Base-by-base conservation (phyloP, 2,113 vertebrate species). In the Hemibagrus wyckioides region DNA sequence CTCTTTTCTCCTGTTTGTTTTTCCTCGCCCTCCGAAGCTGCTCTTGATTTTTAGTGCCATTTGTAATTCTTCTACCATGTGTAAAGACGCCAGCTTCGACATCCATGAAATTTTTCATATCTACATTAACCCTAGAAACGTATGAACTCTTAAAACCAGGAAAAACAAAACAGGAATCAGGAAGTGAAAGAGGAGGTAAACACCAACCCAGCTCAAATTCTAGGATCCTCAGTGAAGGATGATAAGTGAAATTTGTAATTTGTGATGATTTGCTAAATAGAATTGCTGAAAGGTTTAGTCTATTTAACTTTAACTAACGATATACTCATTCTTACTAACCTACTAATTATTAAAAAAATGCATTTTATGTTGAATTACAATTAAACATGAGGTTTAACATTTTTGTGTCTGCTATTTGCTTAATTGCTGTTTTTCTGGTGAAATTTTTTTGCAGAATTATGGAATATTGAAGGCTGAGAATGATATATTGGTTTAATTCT, bases 11-110 rank as follows among this genome's bases (percentile, higher is more conserved):
- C 65, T 77, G 82, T 88, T 65, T 82, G 80, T 84, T 81, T 71
- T 85, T 90, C 91, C 85, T 89, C 89, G 89, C 90, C n/a, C 92
- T 91, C 92, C 67, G 84, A 82, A 85, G 85, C 76, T 85, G 87
- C 50, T 30, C 8, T 21, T 17, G 75, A 50, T 50, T 33, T 54
- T 54, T 39, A 9, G 1, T 54, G 33, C 5, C 6, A 11, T 25
- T 59, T 80, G 7, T 57, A 25, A 57, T 59, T 57, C 14, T 19
- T 80, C 28, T 28, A 52, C 5, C n/a, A 56, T 90, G 85, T 73
- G 57, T 76, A 89, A 86, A 67, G n/a, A 1, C 4, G 9, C 17
- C n/a, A 80, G 21, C 50, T 14, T 59, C 1, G 59, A 28, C 79
- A 6, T 59, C 6, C 33, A 14, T 41, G 6, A 81, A 41, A 10